Conservation (phyloP, 2,113 vertebrate species). For the Zapus hudsonius region DNA sequence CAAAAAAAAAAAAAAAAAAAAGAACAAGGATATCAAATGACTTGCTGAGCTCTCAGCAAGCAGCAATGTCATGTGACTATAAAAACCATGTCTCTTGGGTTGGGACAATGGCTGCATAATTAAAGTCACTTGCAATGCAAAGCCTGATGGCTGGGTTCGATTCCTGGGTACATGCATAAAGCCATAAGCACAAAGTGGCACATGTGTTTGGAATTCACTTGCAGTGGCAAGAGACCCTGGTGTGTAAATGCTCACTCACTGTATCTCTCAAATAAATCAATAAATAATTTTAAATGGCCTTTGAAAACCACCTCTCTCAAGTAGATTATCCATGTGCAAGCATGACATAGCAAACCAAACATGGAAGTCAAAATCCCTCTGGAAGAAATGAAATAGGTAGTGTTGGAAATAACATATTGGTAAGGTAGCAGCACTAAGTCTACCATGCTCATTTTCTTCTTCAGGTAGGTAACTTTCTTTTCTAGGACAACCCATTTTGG, state of each 20-base stretch:
- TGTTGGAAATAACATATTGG: background rate
- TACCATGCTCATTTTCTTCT: background rate
- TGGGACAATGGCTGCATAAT: too few species aligned
- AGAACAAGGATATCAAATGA: background rate
- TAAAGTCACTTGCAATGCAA: too few species aligned
- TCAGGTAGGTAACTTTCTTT: background rate
- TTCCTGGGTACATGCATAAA: too few species aligned
- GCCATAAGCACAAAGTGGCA: too few species aligned
- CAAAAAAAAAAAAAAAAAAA: too few species aligned
- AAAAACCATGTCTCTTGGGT: background rate
- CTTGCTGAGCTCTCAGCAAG: background rate
- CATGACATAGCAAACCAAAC: background rate
- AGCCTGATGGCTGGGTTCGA: too few species aligned
- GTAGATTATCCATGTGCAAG: background rate
- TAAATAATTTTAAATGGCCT: too few species aligned
- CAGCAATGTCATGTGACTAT: background rate
- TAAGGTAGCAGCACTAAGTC: background rate
- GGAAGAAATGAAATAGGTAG: background rate
- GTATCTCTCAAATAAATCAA: background rate
- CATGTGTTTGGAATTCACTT: too few species aligned
- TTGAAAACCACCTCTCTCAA: background rate
- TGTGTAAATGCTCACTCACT: too few species aligned
- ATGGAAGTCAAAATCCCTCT: background rate
- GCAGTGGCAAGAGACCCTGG: too few species aligned
- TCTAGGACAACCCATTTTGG: background rate